Evolutionary conservation across 2,797 vertebrate species (phyloP).

Genomic region (Siniperca obscura): DNA sequence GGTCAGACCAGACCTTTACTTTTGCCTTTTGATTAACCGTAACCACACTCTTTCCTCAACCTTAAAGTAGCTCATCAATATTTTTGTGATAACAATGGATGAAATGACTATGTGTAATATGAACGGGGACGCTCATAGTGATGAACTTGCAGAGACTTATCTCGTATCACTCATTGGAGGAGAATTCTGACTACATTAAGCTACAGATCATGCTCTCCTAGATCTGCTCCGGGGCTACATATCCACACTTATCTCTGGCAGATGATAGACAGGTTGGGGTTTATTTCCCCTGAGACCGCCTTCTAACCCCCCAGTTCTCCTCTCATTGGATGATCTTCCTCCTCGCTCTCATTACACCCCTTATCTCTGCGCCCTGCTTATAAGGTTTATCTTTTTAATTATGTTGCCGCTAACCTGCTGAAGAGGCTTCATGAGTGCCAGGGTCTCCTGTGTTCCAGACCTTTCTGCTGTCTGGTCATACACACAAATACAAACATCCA

Average conservation of each 20-base stretch:
- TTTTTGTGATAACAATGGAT: background rate
- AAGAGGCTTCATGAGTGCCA: conserved; percentile 63
- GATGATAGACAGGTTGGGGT: conserved; percentile 77
- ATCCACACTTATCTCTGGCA: conserved; percentile 69
- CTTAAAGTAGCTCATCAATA: background rate
- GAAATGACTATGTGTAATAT: background rate
- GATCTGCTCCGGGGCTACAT: conserved; percentile 63
- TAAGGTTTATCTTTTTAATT: conserved; percentile 85
- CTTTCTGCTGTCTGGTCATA: conserved; percentile 55
- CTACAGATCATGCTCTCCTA: conserved; percentile 57
- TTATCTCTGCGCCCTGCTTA: conserved; percentile 78
- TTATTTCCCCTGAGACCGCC: conserved; percentile 78
- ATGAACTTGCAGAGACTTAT: background rate
- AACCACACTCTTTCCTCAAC: background rate
- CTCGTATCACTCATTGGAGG: background rate
- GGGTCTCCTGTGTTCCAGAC: conserved; percentile 67
- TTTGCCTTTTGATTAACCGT: background rate
- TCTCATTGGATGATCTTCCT: conserved; percentile 67
- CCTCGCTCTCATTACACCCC: conserved; percentile 76
- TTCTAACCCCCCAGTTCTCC: conserved; percentile 42
- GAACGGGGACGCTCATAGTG: background rate
- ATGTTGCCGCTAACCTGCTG: conserved; percentile 75
- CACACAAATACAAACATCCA: conserved; percentile 23
- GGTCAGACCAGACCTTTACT: background rate
- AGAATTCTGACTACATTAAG: conserved; percentile 52